Base-by-base conservation (phyloP, 2,797 vertebrate genomes). In the Chelonia mydas region DNA sequence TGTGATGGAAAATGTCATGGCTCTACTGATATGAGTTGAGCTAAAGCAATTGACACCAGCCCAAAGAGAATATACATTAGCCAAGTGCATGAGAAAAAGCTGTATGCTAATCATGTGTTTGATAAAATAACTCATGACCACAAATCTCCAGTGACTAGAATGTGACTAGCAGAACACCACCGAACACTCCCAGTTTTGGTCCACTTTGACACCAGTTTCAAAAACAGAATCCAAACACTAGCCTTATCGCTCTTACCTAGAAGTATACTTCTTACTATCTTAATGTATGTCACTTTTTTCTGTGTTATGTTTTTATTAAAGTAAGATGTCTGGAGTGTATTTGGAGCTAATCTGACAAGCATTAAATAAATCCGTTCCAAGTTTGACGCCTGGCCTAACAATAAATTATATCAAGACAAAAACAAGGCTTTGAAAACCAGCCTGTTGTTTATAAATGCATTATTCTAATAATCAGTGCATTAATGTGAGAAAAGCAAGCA, bases 51-150 rank as follows among this genome's bases (percentile, higher is more conserved):
- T 76, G 74, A 49, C 27, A 11, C 81, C n/a, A 72, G 17, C 17
- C 65, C 19, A 23, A 41, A 65, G 57, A 85, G 87, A 47, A 51
- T 1, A 1, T 72, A 23, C 7, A 28, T 11, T 13, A 83, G 54
- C 47, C 0, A 0, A 65, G 74, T 5, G 31, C 65, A 72, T 0
- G 1, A 84, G 74, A 61, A 59, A 31, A 59, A 81, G 50, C 74
- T 88, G 85, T 47, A 28, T 47, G 37, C 6, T 47, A 45, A 12
- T 74, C 72, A 25, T 76, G 21, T n/a, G 13, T 10, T 54, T 33
- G n/a, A 37, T 72, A 19, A 72, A 68, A 37, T 47, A 76, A 49
- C 45, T 41, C 19, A 3, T 1, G 37, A 65, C 12, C 54, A 45
- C 37, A 59, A 49, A 21, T 89, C 10, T 68, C 59, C 7, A 1